Conservation (phyloP, 2,797 vertebrate genomes). For the Trachurus trachurus region DNA sequence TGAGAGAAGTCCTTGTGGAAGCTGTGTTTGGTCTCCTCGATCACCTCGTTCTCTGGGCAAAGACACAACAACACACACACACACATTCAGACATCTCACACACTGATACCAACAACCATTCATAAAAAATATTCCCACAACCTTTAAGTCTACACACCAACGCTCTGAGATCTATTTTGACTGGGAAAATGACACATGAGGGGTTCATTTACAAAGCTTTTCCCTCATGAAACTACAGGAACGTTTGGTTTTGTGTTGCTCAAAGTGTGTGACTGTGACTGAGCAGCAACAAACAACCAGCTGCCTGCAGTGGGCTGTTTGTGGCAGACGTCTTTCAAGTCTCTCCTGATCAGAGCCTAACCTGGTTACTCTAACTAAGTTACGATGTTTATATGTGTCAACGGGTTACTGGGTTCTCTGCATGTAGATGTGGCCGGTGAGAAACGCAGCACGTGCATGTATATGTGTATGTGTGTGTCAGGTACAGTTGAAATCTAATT, state of each 20-base stretch:
- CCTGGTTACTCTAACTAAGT: conserved; percentile 43
- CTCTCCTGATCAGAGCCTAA: conserved; percentile 38
- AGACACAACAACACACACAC: conserved; percentile 65
- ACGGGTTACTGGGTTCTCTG: conserved; percentile 21
- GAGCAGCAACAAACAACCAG: not conserved
- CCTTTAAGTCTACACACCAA: not conserved
- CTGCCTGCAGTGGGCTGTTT: conserved; percentile 12
- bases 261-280: not conserved
- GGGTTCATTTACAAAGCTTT: not conserved
- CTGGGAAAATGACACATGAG: not conserved
- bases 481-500: conserved; percentile 32
- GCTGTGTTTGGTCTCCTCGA: conserved; percentile 88
- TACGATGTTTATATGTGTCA: conserved; percentile 35
- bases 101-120: conserved; percentile 7
- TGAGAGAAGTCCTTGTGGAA: conserved; percentile 86
- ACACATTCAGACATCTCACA: conserved; percentile 28
- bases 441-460: not conserved
- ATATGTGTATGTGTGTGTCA: not conserved
- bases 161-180: not conserved
- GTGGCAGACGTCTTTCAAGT: conserved; percentile 8
- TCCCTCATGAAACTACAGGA: not conserved
- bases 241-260: not conserved
- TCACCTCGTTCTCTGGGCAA: conserved; percentile 84
- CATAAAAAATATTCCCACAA: conserved; percentile 31
- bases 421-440: not conserved